These are phyloP conservation scores for Pangasianodon hypophthalmus DNA, from an alignment of 2,113 vertebrate species.

Conservation along the genomic window DNA sequence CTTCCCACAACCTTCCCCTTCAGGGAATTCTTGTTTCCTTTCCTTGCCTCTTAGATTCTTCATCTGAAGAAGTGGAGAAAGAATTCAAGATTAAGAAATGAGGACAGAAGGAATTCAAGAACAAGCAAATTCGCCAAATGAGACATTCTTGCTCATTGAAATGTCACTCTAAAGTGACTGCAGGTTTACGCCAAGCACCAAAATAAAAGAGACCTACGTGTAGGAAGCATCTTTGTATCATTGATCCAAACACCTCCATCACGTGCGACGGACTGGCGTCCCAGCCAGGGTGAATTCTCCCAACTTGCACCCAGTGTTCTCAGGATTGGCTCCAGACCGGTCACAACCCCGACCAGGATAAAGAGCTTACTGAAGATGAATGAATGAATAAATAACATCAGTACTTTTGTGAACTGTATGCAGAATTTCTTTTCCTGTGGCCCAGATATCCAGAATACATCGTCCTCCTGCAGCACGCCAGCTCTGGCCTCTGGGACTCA, in stretches of 20 bases:
- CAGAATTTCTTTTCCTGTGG: background rate
- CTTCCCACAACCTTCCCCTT: no score
- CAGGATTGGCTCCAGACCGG: background rate
- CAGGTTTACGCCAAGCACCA: background rate
- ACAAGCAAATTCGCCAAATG: background rate
- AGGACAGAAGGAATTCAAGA: background rate
- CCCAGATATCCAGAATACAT: background rate
- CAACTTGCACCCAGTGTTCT: background rate
- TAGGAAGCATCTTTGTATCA: background rate
- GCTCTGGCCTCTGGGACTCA: background rate
- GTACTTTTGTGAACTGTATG: background rate
- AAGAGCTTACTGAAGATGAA: background rate
- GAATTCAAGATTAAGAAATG: background rate
- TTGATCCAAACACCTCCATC: background rate
- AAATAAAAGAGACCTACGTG: background rate
- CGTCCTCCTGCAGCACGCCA: background rate
- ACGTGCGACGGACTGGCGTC: background rate
- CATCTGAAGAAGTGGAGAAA: background rate
- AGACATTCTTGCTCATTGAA: background rate
- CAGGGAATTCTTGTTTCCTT: no score
- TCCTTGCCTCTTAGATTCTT: background rate
- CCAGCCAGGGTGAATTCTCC: background rate
- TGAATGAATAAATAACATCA: background rate
- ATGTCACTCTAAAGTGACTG: no score
- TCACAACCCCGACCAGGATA: background rate